Evolutionary conservation across 2,113 vertebrate species (phyloP).

Genomic region (Fulica atra): DNA sequence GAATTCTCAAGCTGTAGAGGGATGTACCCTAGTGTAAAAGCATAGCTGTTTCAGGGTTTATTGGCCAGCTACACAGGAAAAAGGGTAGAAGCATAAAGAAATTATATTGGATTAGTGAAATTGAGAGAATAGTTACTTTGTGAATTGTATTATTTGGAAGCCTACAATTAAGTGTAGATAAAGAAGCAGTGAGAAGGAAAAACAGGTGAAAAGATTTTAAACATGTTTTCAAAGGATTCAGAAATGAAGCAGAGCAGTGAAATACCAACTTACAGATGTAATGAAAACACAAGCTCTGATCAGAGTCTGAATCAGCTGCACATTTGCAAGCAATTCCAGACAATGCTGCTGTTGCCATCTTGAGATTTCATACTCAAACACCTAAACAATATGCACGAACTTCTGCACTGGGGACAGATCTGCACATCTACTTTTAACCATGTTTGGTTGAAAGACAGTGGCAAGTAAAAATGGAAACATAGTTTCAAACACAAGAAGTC

Average conservation of each 20-base stretch:
- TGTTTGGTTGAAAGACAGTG: background rate
- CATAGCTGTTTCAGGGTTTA: background rate
- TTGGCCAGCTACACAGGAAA: background rate
- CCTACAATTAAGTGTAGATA: background rate
- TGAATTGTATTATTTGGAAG: background rate
- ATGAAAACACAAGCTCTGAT: background rate
- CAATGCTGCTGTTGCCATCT: background rate
- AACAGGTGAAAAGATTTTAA: background rate
- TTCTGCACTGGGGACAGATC: background rate
- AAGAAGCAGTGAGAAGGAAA: background rate
- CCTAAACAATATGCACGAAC: background rate
- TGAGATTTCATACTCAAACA: background rate
- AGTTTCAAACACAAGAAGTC: background rate
- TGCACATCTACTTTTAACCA: background rate
- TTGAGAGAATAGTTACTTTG: background rate
- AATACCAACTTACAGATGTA: background rate
- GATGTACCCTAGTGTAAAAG: background rate
- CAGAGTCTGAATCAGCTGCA: background rate
- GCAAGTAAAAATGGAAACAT: background rate
- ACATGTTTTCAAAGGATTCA: background rate
- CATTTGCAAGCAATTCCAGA: background rate
- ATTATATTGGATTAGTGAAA: background rate
- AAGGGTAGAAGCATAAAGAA: background rate
- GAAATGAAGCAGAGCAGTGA: background rate
- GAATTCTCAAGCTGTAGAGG: background rate